phyloP scores from a whole-genome alignment of 2,797 vertebrate genomes.

The Otus scops region DNA sequence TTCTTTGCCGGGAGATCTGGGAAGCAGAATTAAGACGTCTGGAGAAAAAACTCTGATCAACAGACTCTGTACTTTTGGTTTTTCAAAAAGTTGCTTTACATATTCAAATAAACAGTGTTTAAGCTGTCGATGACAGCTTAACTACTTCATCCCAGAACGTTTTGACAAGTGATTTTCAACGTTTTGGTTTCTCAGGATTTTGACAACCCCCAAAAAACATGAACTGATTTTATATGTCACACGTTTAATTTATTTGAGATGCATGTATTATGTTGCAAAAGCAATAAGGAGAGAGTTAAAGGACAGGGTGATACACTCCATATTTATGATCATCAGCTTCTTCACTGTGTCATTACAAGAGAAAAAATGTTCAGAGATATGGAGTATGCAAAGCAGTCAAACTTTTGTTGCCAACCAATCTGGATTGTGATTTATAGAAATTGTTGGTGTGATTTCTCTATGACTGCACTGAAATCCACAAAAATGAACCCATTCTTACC shows the following conservation, averaged over 20 bases:
- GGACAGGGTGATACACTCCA: neutral
- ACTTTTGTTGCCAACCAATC: neutral
- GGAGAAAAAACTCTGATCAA: constrained; percentile 2
- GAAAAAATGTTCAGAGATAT: neutral
- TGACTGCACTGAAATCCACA: neutral
- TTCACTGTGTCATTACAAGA: neutral
- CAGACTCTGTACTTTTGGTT: neutral
- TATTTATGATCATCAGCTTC: constrained; percentile 33
- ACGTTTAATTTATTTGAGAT: constrained; percentile 54
- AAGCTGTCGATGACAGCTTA: constrained; percentile 60
- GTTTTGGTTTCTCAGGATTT: constrained; percentile 30
- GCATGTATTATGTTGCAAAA: constrained; percentile 2
- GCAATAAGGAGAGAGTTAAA: neutral
- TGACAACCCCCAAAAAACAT: constrained; percentile 19
- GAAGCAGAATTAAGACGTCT: neutral
- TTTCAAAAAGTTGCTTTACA: constrained; percentile 26
- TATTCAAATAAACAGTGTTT: constrained; percentile 58
- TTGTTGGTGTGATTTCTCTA: neutral
- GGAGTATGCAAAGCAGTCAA: neutral
- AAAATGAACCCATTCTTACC: neutral
- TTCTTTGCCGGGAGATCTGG: neutral
- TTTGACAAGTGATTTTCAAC: constrained; percentile 59
- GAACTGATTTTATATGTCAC: constrained; percentile 30
- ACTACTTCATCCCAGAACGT: constrained; percentile 33
- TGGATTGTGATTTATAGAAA: neutral